Conservation (phyloP, 2,113 vertebrate genomes). For the Ameiurus melas region DNA sequence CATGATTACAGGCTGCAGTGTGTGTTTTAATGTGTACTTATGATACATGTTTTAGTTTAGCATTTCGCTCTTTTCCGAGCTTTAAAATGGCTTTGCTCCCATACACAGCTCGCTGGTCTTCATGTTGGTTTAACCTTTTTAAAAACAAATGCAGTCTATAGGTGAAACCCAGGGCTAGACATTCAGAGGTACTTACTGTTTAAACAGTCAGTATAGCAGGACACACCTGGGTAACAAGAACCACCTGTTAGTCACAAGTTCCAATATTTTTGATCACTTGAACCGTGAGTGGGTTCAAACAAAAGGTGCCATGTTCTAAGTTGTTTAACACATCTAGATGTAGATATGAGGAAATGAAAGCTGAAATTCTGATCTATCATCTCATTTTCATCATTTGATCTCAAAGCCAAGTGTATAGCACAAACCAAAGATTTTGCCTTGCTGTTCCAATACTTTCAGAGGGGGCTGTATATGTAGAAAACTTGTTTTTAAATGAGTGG, state of each 20-base stretch:
- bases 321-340: neutral
- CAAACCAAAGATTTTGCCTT: neutral
- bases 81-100: neutral
- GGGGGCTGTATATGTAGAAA: neutral
- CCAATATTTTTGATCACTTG: no score
- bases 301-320: neutral
- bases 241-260: neutral
- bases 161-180: neutral
- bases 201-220: neutral
- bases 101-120: neutral
- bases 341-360: neutral
- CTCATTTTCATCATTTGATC: no score
- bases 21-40: neutral
- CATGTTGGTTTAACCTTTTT: neutral
- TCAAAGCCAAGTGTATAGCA: neutral
- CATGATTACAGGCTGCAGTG: neutral
- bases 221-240: neutral
- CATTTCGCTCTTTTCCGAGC: neutral
- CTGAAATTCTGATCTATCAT: no score
- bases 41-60: neutral
- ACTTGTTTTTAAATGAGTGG: no score
- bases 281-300: neutral
- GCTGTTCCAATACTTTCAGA: neutral
- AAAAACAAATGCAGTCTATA: neutral
- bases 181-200: neutral